Conservation (phyloP, 2,797 vertebrate genomes). For the Anabacerthia variegaticeps region DNA sequence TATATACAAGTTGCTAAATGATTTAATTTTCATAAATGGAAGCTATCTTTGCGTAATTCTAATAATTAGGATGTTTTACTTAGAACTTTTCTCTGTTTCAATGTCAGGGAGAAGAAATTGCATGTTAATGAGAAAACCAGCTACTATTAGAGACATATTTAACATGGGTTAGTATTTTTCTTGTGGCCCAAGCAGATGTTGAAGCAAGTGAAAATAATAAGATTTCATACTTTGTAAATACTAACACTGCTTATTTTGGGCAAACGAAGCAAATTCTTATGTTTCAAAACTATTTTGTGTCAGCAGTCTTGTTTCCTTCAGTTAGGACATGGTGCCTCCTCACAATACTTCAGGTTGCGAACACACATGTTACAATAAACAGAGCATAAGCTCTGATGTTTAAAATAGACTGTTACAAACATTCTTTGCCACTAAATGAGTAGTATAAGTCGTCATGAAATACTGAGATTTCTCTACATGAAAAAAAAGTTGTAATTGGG, state of each 20-base stretch:
- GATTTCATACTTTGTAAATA: not conserved
- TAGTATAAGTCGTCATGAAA: not conserved
- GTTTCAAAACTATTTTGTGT: not conserved
- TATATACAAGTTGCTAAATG: conserved; percentile 31
- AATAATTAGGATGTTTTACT: conserved; percentile 32
- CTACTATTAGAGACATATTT: not conserved
- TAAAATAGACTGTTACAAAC: not conserved
- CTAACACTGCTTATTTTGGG: not conserved
- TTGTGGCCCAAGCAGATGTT: not conserved
- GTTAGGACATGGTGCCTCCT: not conserved
- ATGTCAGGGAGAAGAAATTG: not conserved
- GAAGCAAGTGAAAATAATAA: not conserved
- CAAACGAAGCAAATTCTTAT: not conserved
- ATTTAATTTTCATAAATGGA: conserved; percentile 48
- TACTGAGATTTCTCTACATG: not conserved
- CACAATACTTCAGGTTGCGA: not conserved
- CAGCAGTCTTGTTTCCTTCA: not conserved
- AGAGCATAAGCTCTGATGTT: not conserved
- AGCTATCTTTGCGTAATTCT: conserved; percentile 33
- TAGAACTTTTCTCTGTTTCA: conserved; percentile 3
- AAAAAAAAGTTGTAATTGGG: not conserved
- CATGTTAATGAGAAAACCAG: not conserved
- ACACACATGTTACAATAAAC: fast-evolving
- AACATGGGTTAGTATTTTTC: not conserved
- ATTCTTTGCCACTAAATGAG: not conserved